These are phyloP conservation scores for Ormyrus labotus DNA, from an alignment of 2,888 invertebrate species.

Conservation along the genomic window DNA sequence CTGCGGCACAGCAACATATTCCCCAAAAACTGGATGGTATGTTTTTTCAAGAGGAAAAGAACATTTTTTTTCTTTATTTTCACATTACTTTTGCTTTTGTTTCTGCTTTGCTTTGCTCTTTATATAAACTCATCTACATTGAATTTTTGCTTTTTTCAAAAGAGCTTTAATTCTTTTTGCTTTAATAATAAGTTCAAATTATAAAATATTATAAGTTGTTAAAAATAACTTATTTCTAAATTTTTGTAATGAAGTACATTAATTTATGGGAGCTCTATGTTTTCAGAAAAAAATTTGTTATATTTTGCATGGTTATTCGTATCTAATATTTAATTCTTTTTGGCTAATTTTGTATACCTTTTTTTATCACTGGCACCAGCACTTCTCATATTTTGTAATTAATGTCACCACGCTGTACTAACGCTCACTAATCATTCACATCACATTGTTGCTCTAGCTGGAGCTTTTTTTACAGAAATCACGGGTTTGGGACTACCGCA, in stretches of 20 bases:
- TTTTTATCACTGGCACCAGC: slow-evolving; percentile 44
- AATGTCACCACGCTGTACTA: slow-evolving; percentile 55
- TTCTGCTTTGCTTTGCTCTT: slow-evolving; percentile 56
- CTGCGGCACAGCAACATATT: slow-evolving; percentile 77
- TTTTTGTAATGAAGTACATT: too few relatives aligned
- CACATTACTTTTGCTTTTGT: slow-evolving; percentile 24
- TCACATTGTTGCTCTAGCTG: slow-evolving; percentile 70
- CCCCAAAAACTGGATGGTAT: slow-evolving; percentile 73
- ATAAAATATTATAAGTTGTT: too few relatives aligned
- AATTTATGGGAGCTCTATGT: neutral
- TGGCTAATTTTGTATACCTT: slow-evolving; percentile 21
- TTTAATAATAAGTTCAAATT: too few relatives aligned
- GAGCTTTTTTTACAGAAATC: slow-evolving; percentile 74
- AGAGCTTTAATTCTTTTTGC: neutral
- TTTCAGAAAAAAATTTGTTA: slow-evolving; percentile 7
- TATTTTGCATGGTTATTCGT: slow-evolving; percentile 13
- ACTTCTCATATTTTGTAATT: slow-evolving; percentile 34
- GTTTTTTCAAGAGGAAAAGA: slow-evolving; percentile 52
- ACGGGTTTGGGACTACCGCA: slow-evolving; percentile 69
- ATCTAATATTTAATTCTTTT: slow-evolving; percentile 9
- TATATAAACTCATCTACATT: slow-evolving; percentile 1
- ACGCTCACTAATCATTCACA: slow-evolving; percentile 67
- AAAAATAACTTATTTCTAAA: too few relatives aligned
- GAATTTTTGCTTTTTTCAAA: slow-evolving; percentile 7
- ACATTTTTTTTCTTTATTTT: slow-evolving; percentile 20